phyloP scores from a whole-genome alignment of 2,888 invertebrate genomes.

The Rhingia campestris region DNA sequence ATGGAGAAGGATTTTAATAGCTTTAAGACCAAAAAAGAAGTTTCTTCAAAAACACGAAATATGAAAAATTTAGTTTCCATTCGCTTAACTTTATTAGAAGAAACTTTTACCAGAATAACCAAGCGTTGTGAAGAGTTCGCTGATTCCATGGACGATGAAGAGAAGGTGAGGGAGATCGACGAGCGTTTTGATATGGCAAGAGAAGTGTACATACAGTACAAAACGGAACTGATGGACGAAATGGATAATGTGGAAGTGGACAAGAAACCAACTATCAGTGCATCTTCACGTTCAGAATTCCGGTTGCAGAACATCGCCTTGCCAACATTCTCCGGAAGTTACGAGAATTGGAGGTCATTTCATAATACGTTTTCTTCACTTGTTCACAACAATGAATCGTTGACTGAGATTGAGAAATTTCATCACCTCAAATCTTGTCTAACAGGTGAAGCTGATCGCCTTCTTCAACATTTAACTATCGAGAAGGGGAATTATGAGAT shows the following conservation, averaged over 20 bases:
- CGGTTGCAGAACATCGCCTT: background rate
- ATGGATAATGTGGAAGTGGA: conserved; percentile 7
- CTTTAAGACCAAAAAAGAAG: too few species aligned
- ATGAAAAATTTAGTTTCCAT: conserved; percentile 6
- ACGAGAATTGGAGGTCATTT: conserved; percentile 16
- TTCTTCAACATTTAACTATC: conserved; percentile 1
- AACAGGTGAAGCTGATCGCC: conserved; percentile 17
- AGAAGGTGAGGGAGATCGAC: conserved; percentile 12
- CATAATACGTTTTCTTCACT: conserved; percentile 7
- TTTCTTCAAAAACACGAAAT: too few species aligned
- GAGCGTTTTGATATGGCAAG: conserved; percentile 1
- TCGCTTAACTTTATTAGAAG: conserved; percentile 7
- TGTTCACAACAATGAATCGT: conserved; percentile 7
- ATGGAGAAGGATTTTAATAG: too few species aligned
- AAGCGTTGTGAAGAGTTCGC: conserved; percentile 4
- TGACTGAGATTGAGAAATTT: conserved; percentile 12
- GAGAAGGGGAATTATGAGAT: conserved; percentile 5
- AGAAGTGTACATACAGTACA: conserved; percentile 17
- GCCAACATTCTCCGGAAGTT: conserved; percentile 4
- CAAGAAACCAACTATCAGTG: conserved; percentile 1
- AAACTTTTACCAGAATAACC: conserved; percentile 13
- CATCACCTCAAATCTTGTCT: conserved; percentile 15
- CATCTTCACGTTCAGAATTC: conserved; percentile 8
- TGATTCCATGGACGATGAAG: conserved; percentile 12
- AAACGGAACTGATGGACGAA: conserved; percentile 8